These are phyloP conservation scores for Drosophila parthenogenetica DNA, from an alignment of 2,888 invertebrate species.

Conservation along the genomic window DNA sequence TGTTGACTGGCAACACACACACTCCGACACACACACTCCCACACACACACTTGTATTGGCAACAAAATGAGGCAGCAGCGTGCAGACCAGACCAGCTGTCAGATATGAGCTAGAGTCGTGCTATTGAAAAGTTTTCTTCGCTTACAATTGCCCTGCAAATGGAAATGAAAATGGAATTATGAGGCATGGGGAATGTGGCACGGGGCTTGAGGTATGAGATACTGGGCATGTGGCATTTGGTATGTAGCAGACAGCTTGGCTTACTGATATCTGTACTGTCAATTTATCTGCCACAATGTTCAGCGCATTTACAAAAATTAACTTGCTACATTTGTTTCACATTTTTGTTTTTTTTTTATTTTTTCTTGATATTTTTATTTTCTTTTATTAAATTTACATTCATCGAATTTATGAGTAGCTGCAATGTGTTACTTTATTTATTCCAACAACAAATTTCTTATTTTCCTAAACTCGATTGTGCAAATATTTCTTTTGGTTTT, in stretches of 20 bases:
- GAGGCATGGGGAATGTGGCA: background rate
- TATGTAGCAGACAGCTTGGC: background rate
- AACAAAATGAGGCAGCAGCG: conserved; percentile 22
- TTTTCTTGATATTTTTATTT: conserved; percentile 10
- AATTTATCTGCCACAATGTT: conserved; percentile 52
- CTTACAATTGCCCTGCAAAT: conserved; percentile 43
- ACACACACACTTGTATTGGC: conserved; percentile 17
- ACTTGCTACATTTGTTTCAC: conserved; percentile 23
- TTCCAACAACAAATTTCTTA: background rate
- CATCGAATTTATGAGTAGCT: conserved; percentile 25
- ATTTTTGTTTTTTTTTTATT: background rate
- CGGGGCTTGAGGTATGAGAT: background rate
- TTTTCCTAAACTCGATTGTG: background rate
- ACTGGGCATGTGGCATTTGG: background rate
- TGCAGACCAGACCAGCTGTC: conserved; percentile 41
- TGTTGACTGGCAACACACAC: conserved; percentile 68
- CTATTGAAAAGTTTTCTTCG: conserved; percentile 69
- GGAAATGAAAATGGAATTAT: conserved; percentile 12
- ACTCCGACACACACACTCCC: conserved; percentile 28
- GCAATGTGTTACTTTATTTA: conserved; percentile 18
- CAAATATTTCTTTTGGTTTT: background rate
- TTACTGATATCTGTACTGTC: conserved; percentile 50
- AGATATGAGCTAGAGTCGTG: conserved; percentile 42
- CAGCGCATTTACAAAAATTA: conserved; percentile 23
- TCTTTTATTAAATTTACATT: conserved; percentile 27